Conservation (phyloP, 2,797 vertebrate genomes). For the Acanthurus lineatus region DNA sequence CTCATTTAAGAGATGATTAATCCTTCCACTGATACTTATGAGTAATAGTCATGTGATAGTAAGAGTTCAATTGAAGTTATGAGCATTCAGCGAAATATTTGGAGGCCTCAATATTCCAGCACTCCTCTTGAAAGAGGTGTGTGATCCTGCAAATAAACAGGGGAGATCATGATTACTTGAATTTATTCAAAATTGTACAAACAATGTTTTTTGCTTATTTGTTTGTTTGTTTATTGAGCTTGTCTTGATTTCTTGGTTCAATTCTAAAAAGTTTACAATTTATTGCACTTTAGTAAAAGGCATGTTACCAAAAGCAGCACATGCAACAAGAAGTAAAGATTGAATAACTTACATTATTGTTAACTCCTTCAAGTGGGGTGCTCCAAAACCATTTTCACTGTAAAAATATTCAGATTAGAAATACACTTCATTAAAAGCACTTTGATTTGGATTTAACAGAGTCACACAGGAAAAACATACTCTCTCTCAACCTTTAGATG, state of each 20-base stretch:
- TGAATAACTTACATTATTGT: slow-evolving; percentile 48
- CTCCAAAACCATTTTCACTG: slow-evolving; percentile 35
- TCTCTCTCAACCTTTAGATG: no score
- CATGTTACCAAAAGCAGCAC: not conserved
- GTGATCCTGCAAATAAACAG: slow-evolving; percentile 49
- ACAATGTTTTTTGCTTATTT: not conserved
- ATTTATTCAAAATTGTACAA: no score
- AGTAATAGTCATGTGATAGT: no score
- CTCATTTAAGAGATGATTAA: not conserved
- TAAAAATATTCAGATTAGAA: not conserved
- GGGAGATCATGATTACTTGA: not conserved
- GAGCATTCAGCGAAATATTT: slow-evolving; percentile 48
- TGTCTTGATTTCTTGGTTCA: not conserved
- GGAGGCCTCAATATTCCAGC: not conserved
- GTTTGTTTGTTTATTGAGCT: not conserved
- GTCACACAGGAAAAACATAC: no score
- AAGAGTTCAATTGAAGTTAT: no score
- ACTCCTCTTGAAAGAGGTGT: slow-evolving; percentile 31
- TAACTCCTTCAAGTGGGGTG: not conserved
- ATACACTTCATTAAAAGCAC: not conserved
- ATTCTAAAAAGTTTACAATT: not conserved
- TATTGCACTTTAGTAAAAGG: not conserved
- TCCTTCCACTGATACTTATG: not conserved
- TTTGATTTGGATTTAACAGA: not conserved
- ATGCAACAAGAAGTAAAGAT: not conserved